Evolutionary conservation across 2,113 vertebrate species (phyloP), one percentile per base, ranked within the genome.

Genomic region (Sander vitreus): DNA sequence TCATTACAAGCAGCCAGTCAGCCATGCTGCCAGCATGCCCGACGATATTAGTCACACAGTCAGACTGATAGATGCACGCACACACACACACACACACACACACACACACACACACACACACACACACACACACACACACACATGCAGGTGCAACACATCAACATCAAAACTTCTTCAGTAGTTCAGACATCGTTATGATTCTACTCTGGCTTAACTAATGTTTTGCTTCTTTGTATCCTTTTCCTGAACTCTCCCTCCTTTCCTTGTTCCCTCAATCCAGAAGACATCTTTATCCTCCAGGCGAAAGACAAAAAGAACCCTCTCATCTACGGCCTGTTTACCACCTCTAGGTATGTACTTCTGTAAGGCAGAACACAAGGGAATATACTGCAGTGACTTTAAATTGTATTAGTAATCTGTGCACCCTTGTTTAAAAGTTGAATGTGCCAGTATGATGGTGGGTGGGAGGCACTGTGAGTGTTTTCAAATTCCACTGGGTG

Each of bases 241-340:
- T 36, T 43, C 36, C 50, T 68, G 9, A 60, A 70, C 57, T 6
- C 53, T 18, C 51, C 21, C 54, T 79, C 36, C n/a, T 70, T 66
- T 78, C 64, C 50, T 63, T 30, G 47, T 71, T 81, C 55, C 81
- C 73, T 85, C 65, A 33, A 58, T 83, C 2, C 83, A 96, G 96
- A 96, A 94, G 95, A 96, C 80, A 86, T 96, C 74, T 96, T 96
- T 47, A 95, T 96, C 83, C 95, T 95, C 25, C 91, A 92, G 7
- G 95, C 93, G 19, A 96, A 95, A 88, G 95, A 96, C 87, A 93
- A 95, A 93, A 96, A 93, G 81, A 96, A 94, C 78, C 96, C 95
- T 25, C 92, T 96, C 55, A 95, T 96, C 93, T 96, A 96, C 4
- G 95, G 94, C 72, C 83, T 96, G 81, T 96, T 96, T 73, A 96